These are phyloP conservation scores for Hypena proboscidalis DNA, from an alignment of 2,888 invertebrate species.

Conservation along the genomic window DNA sequence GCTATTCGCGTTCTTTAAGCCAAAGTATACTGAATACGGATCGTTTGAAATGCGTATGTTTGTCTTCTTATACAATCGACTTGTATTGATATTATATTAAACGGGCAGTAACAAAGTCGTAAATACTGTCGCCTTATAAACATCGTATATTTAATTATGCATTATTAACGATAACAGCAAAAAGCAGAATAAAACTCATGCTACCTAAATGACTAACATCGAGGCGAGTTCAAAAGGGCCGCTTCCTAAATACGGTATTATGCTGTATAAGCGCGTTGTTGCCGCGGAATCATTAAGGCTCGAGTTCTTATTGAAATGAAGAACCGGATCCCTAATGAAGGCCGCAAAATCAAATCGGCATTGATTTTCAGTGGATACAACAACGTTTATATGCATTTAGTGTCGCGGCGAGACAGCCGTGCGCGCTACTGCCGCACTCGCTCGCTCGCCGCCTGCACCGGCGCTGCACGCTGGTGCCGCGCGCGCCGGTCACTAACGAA, in stretches of 20 bases:
- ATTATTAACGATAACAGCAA: slow-evolving; percentile 62
- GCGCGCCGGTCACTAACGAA: slow-evolving; percentile 54
- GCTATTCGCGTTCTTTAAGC: slow-evolving; percentile 55
- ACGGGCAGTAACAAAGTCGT: slow-evolving; percentile 39
- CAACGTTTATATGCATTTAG: slow-evolving; percentile 76
- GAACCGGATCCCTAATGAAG: slow-evolving; percentile 83
- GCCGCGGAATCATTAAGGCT: slow-evolving; percentile 77
- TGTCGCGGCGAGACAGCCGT: slow-evolving; percentile 58
- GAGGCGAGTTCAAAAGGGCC: slow-evolving; percentile 72
- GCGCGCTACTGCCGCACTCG: slow-evolving; percentile 26
- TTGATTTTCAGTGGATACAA: slow-evolving; percentile 75
- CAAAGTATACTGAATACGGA: slow-evolving; percentile 34
- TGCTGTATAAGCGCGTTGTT: slow-evolving; percentile 77
- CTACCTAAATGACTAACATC: slow-evolving; percentile 60
- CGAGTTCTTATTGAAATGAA: slow-evolving; percentile 80
- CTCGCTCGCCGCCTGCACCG: slow-evolving; percentile 34
- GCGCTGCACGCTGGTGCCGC: slow-evolving; percentile 30
- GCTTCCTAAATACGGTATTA: slow-evolving; percentile 80
- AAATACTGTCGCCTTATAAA: slow-evolving; percentile 52
- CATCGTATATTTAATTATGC: slow-evolving; percentile 62
- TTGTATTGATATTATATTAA: slow-evolving; percentile 18
- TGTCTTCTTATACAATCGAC: slow-evolving; percentile 15
- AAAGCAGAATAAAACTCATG: slow-evolving; percentile 57
- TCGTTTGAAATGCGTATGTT: slow-evolving; percentile 11
- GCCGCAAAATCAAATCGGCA: slow-evolving; percentile 81